Conservation (phyloP, 2,113 vertebrate species). For the Vidua macroura region DNA sequence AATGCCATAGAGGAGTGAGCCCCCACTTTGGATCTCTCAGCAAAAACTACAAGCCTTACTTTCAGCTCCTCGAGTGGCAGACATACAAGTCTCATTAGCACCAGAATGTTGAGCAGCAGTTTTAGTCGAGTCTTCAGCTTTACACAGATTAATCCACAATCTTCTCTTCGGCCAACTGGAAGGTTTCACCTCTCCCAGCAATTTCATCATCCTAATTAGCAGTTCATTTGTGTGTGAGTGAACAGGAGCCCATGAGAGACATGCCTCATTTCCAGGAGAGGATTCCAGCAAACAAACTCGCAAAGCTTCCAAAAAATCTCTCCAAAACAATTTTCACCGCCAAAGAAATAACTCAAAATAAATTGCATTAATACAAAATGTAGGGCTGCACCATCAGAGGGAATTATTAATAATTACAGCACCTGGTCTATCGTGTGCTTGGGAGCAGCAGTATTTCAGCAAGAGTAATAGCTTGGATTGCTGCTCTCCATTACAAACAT, state of each 20-base stretch:
- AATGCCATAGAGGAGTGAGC: not conserved
- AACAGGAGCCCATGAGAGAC: constrained; percentile 25
- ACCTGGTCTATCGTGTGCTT: constrained; percentile 17
- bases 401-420: constrained; percentile 43
- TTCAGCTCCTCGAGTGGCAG: constrained; percentile 30
- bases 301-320: not conserved
- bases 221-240: constrained; percentile 32
- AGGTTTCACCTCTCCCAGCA: constrained; percentile 60
- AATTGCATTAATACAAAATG: constrained; percentile 27
- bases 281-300: constrained; percentile 34
- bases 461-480: constrained; percentile 6
- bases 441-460: constrained; percentile 46
- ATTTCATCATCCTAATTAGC: constrained; percentile 61
- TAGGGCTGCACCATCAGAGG: not conserved
- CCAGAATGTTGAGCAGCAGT: constrained; percentile 61
- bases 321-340: constrained; percentile 6
- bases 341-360: not conserved
- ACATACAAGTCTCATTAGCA: constrained; percentile 56
- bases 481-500: constrained; percentile 21
- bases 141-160: constrained; percentile 53
- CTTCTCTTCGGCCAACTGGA: constrained; percentile 45
- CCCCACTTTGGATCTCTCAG: not conserved
- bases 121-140: constrained; percentile 29
- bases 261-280: constrained; percentile 44
- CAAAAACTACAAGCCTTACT: constrained; percentile 15